Evolutionary conservation across 2,888 invertebrate species (phyloP).

Genomic region (Drosophila putrida): DNA sequence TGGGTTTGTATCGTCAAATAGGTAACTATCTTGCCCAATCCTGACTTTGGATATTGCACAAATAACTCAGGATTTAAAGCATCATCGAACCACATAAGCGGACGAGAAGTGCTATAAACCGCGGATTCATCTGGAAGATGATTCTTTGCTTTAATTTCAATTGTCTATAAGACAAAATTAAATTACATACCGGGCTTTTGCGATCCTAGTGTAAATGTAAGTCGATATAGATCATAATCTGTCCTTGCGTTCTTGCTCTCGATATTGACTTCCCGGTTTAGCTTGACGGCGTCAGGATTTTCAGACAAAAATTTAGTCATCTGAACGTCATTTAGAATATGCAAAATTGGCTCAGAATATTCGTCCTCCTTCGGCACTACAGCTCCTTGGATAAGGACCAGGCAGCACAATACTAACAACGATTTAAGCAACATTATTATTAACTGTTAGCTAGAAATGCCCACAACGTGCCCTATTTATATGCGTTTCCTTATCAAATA

Average conservation of each 20-base stretch:
- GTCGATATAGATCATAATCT: conserved; percentile 12
- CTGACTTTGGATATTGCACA: conserved; percentile 17
- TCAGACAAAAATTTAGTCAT: conserved; percentile 29
- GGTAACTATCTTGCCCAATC: conserved; percentile 28
- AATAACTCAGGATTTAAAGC: not conserved
- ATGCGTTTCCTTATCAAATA: conserved; percentile 6
- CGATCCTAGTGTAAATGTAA: conserved; percentile 24
- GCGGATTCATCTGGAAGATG: conserved; percentile 11
- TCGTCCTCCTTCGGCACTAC: conserved; percentile 3
- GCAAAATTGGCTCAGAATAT: conserved; percentile 3
- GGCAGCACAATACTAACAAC: conserved; percentile 14
- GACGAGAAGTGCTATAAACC: not conserved
- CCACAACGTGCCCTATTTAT: conserved; percentile 6
- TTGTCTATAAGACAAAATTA: not conserved
- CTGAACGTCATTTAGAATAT: conserved; percentile 18
- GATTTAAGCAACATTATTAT: conserved; percentile 24
- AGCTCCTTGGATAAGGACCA: conserved; percentile 20
- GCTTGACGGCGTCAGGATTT: conserved; percentile 29
- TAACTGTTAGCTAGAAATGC: not conserved
- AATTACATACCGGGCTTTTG: conserved; percentile 16
- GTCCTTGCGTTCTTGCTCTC: not conserved
- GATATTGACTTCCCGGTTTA: conserved; percentile 3
- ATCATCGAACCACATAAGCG: conserved; percentile 5
- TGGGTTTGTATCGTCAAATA: conserved; percentile 9
- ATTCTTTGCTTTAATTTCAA: not conserved